Evolutionary conservation across 1,140 invertebrate genomes (phyloP).

Genomic region (Holcopasites calliopsidis): DNA sequence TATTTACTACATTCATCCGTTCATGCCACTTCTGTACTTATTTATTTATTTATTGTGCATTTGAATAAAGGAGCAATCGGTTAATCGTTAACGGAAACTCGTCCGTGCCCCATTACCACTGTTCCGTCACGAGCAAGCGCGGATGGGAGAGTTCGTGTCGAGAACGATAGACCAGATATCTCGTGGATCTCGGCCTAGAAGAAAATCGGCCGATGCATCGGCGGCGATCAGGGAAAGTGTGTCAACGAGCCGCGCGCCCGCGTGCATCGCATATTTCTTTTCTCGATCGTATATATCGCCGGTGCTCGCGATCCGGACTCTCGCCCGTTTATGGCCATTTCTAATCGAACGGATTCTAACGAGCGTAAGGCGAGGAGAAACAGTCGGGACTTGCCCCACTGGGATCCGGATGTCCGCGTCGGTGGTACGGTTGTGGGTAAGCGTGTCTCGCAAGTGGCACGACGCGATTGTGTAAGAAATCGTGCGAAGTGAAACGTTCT

Average conservation of each 20-base stretch:
- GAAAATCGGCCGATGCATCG: background rate
- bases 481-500: slow-evolving; percentile 31
- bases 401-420: slow-evolving; percentile 21
- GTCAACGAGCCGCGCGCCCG: slow-evolving; percentile 71
- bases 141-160: background rate
- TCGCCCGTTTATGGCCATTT: background rate
- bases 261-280: slow-evolving; percentile 41
- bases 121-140: too few species aligned
- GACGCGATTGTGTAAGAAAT: slow-evolving; percentile 29
- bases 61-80: slow-evolving; percentile 43
- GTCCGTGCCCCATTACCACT: background rate
- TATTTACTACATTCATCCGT: slow-evolving; percentile 19
- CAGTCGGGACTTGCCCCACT: background rate
- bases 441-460: slow-evolving; percentile 27
- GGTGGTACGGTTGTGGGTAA: slow-evolving; percentile 21
- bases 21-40: slow-evolving; percentile 49
- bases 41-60: slow-evolving; percentile 50
- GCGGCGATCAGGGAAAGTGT: slow-evolving; percentile 74
- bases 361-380: slow-evolving; percentile 12
- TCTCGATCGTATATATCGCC: background rate
- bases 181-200: background rate
- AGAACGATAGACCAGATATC: slow-evolving; percentile 1
- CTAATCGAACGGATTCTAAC: slow-evolving; percentile 48
- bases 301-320: slow-evolving; percentile 17
- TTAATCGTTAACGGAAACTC: background rate